phyloP scores from a whole-genome alignment of 2,113 vertebrate species.

The Tragelaphus imberbis region DNA sequence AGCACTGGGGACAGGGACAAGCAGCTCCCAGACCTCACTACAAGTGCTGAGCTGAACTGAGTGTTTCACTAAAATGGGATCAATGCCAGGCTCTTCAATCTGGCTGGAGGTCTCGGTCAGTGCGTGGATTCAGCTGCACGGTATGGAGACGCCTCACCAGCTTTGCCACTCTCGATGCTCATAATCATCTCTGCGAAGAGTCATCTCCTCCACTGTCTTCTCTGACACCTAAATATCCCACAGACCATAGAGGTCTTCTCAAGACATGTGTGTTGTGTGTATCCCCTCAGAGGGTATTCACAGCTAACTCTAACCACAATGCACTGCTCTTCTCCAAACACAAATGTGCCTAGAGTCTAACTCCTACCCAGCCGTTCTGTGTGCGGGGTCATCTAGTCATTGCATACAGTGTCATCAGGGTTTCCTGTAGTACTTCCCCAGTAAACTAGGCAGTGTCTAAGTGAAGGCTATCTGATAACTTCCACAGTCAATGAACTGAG shows the following conservation, averaged over 20 bases:
- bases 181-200: not conserved
- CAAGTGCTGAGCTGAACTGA: not conserved
- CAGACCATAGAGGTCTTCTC: not conserved
- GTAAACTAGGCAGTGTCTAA: not conserved
- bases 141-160: fast-evolving
- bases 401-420: fast-evolving
- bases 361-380: fast-evolving
- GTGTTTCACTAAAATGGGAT: not conserved
- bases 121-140: not conserved
- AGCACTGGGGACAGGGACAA: not conserved
- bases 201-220: not conserved
- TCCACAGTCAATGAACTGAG: not conserved
- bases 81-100: not conserved
- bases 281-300: not conserved
- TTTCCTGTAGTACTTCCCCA: not conserved
- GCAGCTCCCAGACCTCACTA: not conserved
- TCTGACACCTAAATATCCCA: not conserved
- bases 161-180: not conserved
- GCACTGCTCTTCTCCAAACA: not conserved
- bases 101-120: not conserved
- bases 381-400: fast-evolving
- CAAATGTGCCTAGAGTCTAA: not conserved
- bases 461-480: not conserved
- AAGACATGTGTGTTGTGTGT: not conserved
- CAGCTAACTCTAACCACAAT: not conserved